Evolutionary conservation across 2,113 vertebrate species (phyloP).

Genomic region (Nycticryphes semicollaris): DNA sequence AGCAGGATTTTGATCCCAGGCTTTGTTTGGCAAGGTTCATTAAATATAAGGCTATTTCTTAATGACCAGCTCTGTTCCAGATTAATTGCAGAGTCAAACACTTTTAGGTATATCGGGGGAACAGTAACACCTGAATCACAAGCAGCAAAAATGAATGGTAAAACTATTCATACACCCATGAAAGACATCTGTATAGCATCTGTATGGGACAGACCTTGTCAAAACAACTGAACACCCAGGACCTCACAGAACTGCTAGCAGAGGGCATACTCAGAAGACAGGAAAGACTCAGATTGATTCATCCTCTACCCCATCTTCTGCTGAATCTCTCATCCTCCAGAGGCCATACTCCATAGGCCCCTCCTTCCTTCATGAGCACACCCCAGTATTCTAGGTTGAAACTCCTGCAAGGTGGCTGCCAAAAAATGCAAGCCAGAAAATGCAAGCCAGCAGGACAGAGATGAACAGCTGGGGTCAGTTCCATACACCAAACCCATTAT

Average conservation of each 20-base stretch:
- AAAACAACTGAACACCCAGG: not conserved
- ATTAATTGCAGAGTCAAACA: not conserved
- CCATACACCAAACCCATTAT: not conserved
- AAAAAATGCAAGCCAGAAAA: not conserved
- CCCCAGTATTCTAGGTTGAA: not conserved
- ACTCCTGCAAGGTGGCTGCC: not conserved
- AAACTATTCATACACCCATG: not conserved
- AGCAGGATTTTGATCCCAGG: not conserved
- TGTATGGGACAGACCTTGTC: not conserved
- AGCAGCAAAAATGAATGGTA: not conserved
- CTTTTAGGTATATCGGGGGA: not conserved
- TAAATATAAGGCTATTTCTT: not conserved
- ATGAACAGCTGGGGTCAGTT: not conserved
- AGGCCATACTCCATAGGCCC: not conserved
- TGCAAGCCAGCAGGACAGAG: not conserved
- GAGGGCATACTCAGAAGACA: not conserved
- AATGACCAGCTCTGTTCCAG: not conserved
- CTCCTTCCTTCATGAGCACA: not conserved
- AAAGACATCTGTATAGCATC: not conserved
- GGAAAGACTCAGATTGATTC: not conserved
- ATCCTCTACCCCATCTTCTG: not conserved
- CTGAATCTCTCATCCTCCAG: not conserved
- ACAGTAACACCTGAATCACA: not conserved
- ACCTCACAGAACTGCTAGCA: not conserved
- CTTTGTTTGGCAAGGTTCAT: not conserved